phyloP scores from a whole-genome alignment of 2,113 vertebrate species.

The Semnornis frantzii region DNA sequence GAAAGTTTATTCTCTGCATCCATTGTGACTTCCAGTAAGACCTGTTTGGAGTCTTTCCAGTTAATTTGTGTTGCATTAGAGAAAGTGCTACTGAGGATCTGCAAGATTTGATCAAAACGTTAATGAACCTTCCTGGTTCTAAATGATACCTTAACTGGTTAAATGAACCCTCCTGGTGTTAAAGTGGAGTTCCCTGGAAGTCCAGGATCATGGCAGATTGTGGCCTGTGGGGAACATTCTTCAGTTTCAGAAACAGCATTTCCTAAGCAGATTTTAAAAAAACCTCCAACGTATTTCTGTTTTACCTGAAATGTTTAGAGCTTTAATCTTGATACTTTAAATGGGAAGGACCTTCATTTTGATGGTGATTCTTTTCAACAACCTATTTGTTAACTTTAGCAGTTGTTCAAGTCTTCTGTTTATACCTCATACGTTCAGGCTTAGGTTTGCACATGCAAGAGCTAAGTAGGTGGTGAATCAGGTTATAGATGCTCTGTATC shows the following conservation, averaged over 20 bases:
- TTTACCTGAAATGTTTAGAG: neutral
- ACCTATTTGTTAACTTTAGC: neutral
- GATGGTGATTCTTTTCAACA: neutral
- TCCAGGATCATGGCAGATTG: accelerated
- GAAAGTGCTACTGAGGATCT: neutral
- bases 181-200: neutral
- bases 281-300: neutral
- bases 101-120: neutral
- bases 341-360: neutral
- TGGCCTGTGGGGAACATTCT: neutral
- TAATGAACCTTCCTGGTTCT: neutral
- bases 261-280: neutral
- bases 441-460: neutral
- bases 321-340: neutral
- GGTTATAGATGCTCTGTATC: neutral
- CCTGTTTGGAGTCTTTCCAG: neutral
- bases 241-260: neutral
- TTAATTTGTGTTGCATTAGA: neutral
- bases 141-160: neutral
- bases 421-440: accelerated
- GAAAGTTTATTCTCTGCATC: neutral
- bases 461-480: neutral
- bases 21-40: neutral
- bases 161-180: neutral
- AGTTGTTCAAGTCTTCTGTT: neutral